Percentiles rank a stretch among this genome's conserved stretches.
Conservation (phyloP, 2,797 vertebrate genomes). For the Mycteria americana region DNA sequence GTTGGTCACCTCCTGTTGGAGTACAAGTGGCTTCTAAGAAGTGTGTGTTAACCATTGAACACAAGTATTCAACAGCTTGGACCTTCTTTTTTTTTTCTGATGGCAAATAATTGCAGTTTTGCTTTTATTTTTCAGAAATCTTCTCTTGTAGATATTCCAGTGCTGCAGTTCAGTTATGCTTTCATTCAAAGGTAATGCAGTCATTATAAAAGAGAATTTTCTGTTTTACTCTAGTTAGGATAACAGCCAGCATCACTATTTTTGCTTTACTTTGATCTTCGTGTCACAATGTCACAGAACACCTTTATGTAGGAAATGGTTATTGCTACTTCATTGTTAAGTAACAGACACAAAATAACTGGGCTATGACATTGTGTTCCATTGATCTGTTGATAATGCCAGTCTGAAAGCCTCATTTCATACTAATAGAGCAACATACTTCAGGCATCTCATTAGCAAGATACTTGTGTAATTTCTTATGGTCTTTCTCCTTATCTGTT, state of each 20-base stretch:
- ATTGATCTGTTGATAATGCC: background rate
- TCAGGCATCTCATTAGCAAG: background rate
- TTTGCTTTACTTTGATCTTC: background rate
- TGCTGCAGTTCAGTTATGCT: constrained; percentile 90
- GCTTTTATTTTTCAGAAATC: constrained; percentile 75
- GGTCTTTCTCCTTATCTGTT: background rate
- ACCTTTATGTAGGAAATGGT: background rate
- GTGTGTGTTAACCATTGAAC: background rate
- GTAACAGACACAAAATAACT: background rate
- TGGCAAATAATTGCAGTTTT: background rate
- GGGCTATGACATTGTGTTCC: background rate
- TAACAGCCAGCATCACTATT: background rate
- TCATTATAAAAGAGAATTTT: background rate
- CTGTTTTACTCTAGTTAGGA: background rate
- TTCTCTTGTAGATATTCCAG: constrained; percentile 88
- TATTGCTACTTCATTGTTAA: background rate
- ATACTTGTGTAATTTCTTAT: background rate
- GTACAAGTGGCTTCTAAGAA: background rate
- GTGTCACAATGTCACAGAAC: background rate
- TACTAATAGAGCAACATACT: background rate
- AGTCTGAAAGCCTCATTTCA: background rate
- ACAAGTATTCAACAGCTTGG: background rate
- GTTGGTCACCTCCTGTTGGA: background rate
- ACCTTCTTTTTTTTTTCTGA: background rate
- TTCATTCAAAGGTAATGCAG: constrained; percentile 88